phyloP scores from a whole-genome alignment of 2,888 invertebrate species.

The Lepidocyrtinus sp. region DNA sequence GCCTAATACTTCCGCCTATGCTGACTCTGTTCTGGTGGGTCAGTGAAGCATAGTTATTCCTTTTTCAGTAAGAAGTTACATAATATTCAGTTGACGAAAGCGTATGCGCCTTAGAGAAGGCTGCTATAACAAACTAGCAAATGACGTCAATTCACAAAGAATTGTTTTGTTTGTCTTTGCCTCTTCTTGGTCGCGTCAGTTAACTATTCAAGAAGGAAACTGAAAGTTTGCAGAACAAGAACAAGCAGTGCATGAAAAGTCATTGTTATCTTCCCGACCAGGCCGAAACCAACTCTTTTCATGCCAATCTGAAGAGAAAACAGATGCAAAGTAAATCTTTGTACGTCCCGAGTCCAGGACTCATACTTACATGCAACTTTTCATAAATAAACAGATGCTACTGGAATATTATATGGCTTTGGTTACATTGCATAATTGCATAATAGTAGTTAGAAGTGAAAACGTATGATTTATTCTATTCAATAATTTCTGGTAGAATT shows the following conservation, averaged over 20 bases:
- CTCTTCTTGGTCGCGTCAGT: too few relatives aligned
- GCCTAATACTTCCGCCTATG: slow-evolving; percentile 32
- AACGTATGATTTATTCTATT: too few relatives aligned
- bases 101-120: too few relatives aligned
- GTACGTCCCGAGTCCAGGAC: background rate
- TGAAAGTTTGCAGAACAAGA: slow-evolving; percentile 6
- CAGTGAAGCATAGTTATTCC: background rate
- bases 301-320: background rate
- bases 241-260: background rate
- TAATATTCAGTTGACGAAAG: background rate
- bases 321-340: background rate
- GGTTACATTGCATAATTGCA: too few relatives aligned
- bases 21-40: background rate
- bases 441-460: too few relatives aligned
- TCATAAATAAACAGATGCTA: too few relatives aligned
- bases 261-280: too few relatives aligned
- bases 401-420: too few relatives aligned
- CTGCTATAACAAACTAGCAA: too few relatives aligned
- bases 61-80: too few relatives aligned
- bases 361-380: too few relatives aligned
- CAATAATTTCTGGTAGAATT: too few relatives aligned
- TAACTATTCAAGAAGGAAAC: slow-evolving; percentile 28
- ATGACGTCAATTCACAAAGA: slow-evolving; percentile 48
- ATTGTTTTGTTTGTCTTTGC: slow-evolving; percentile 31
- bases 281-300: background rate